phyloP scores from a whole-genome alignment of 2,888 invertebrate species.

The Aspidiotus rigidus region DNA sequence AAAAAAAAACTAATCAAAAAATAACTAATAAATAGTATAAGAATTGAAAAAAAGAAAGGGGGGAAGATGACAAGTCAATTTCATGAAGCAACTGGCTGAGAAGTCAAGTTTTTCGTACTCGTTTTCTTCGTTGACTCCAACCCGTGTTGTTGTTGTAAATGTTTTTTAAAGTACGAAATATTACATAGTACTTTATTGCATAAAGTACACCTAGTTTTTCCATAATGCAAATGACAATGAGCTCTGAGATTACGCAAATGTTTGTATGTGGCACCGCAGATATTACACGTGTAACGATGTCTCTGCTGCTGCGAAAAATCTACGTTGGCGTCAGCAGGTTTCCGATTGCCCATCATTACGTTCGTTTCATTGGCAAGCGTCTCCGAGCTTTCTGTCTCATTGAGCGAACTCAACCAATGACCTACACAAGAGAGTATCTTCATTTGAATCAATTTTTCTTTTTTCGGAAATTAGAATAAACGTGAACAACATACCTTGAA shows the following conservation, averaged over 20 bases:
- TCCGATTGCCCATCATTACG: slow-evolving; percentile 13
- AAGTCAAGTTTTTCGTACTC: slow-evolving; percentile 12
- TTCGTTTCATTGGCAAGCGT: slow-evolving; percentile 5
- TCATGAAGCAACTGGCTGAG: background rate
- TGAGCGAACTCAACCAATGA: slow-evolving; percentile 31
- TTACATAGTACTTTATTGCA: slow-evolving; percentile 48
- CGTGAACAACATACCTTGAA: slow-evolving; percentile 42
- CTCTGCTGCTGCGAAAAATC: slow-evolving; percentile 42
- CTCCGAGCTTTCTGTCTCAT: slow-evolving; percentile 12
- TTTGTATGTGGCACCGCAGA: slow-evolving; percentile 47
- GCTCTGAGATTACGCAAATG: slow-evolving; percentile 48
- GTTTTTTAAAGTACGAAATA: slow-evolving; percentile 40
- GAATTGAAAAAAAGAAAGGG: background rate
- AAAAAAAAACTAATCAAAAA: background rate
- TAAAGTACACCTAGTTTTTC: slow-evolving; percentile 46
- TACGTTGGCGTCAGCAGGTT: background rate
- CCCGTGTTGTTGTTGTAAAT: slow-evolving; percentile 35
- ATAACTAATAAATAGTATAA: slow-evolving; percentile 1
- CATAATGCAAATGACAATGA: slow-evolving; percentile 48
- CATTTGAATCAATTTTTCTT: background rate
- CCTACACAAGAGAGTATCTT: background rate
- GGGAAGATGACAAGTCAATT: background rate
- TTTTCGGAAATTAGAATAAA: background rate
- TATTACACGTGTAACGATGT: slow-evolving; percentile 43
- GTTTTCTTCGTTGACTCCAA: slow-evolving; percentile 25